phyloP scores from a whole-genome alignment of 2,888 invertebrate species.

The Agrochola circellaris region DNA sequence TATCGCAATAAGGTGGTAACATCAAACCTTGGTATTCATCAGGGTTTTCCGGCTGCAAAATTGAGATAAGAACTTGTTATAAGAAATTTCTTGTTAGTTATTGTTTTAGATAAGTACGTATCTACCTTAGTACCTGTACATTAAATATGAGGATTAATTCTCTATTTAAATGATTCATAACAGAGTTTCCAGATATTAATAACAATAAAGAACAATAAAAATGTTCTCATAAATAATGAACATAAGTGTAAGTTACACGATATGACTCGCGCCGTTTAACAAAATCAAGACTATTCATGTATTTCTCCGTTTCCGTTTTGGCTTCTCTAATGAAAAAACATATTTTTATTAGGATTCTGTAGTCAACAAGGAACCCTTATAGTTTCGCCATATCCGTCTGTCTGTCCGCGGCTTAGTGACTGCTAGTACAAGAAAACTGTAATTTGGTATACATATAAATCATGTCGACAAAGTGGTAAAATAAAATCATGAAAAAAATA shows the following conservation, averaged over 20 bases:
- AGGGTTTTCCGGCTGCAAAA: background rate
- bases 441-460: no score
- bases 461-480: no score
- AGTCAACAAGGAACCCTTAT: no score
- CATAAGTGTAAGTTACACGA: background rate
- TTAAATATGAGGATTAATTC: background rate
- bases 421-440: no score
- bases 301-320: background rate
- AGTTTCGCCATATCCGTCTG: no score
- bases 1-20: constrained; percentile 9
- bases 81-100: background rate
- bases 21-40: constrained; percentile 18
- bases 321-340: background rate
- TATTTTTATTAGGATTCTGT: background rate
- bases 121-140: background rate
- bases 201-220: background rate
- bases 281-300: constrained; percentile 16
- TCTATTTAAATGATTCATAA: background rate
- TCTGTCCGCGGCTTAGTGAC: no score
- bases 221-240: background rate
- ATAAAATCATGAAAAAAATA: no score
- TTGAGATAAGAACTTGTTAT: background rate
- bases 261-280: background rate
- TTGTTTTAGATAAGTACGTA: background rate
- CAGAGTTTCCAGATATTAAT: background rate